Evolutionary conservation across 2,888 invertebrate genomes (phyloP).

Genomic region (Calliphora vomitoria): DNA sequence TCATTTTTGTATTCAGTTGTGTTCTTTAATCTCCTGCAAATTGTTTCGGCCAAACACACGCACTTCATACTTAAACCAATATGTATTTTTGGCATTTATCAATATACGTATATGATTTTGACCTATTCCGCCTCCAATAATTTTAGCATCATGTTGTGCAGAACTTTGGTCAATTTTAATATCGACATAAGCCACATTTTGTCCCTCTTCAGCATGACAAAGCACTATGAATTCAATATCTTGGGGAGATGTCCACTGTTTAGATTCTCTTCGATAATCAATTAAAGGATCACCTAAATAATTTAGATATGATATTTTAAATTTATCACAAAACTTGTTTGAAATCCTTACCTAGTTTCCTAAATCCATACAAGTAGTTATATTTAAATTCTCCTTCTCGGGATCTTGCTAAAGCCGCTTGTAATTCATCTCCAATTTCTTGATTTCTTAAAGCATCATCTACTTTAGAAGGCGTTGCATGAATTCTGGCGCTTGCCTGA

Average conservation of each 20-base stretch:
- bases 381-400: constrained; percentile 40
- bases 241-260: constrained; percentile 53
- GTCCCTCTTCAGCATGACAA: constrained; percentile 24
- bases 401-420: neutral
- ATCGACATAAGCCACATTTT: constrained; percentile 40
- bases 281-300: constrained; percentile 59
- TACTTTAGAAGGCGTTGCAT: constrained; percentile 22
- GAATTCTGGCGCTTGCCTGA: constrained; percentile 39
- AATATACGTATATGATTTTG: constrained; percentile 43
- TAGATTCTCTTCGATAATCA: constrained; percentile 27
- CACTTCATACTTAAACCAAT: constrained; percentile 62
- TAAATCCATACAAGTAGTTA: constrained; percentile 58
- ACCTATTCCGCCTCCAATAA: constrained; percentile 61
- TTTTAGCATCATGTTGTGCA: constrained; percentile 32
- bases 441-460: neutral
- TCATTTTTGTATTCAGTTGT: no score
- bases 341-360: constrained; percentile 42
- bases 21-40: neutral
- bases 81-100: constrained; percentile 51
- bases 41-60: constrained; percentile 25
- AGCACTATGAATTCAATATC: constrained; percentile 50
- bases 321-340: no score
- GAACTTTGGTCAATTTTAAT: constrained; percentile 62
- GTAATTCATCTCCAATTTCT: constrained; percentile 7
- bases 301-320: no score